Conservation (phyloP, 2,113 vertebrate species). For the Suricata suricatta region DNA sequence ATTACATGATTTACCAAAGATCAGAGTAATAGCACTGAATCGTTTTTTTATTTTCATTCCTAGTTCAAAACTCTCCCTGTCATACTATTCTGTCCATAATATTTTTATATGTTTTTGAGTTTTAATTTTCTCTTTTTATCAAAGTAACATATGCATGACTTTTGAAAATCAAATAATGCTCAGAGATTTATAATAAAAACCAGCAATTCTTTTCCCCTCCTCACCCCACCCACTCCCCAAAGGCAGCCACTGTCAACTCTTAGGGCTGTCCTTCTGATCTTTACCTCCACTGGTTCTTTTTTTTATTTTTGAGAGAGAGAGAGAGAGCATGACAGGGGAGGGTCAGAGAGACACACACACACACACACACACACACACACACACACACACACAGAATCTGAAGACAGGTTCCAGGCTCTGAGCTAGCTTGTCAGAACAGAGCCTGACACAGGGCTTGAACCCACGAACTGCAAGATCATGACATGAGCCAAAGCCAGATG, state of each 20-base stretch:
- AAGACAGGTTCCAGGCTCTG: too few relatives aligned
- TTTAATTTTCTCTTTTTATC: constrained; percentile 31
- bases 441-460: too few relatives aligned
- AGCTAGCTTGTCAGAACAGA: too few relatives aligned
- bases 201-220: neutral
- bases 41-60: constrained; percentile 5
- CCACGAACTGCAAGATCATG: too few relatives aligned
- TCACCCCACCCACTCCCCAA: neutral
- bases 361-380: too few relatives aligned
- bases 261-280: neutral
- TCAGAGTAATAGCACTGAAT: constrained; percentile 3
- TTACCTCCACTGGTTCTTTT: neutral
- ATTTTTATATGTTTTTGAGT: neutral
- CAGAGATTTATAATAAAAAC: neutral
- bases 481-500: too few relatives aligned
- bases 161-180: constrained; percentile 31
- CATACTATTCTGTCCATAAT: neutral
- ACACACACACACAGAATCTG: too few relatives aligned
- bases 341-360: too few relatives aligned
- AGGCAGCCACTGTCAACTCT: neutral
- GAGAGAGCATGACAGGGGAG: too few relatives aligned
- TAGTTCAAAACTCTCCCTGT: neutral
- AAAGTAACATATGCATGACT: neutral
- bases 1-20: neutral
- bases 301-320: too few relatives aligned